These are phyloP conservation scores for Macropis europaea DNA, from an alignment of 2,888 invertebrate genomes.

Conservation along the genomic window DNA sequence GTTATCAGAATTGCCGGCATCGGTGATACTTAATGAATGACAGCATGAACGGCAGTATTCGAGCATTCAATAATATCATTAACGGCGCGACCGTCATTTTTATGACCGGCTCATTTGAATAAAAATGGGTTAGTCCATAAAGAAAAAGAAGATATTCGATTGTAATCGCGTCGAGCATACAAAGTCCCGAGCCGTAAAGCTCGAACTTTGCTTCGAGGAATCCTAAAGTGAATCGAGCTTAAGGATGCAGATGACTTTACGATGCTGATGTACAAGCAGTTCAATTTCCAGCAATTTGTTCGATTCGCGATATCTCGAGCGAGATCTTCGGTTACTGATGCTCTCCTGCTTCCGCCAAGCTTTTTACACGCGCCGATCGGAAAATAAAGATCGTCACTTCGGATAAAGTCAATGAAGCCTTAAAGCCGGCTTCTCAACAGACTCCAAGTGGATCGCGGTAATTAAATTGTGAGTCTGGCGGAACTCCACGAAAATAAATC, in stretches of 20 bases:
- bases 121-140: too few relatives aligned
- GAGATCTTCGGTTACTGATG: constrained; percentile 5
- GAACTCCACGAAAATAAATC: constrained; percentile 47
- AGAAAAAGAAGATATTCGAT: too few relatives aligned
- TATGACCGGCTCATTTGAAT: not conserved
- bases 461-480: constrained; percentile 39
- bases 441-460: constrained; percentile 32
- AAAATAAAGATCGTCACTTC: constrained; percentile 39
- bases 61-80: constrained; percentile 4
- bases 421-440: constrained; percentile 34
- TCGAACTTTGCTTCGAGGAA: too few relatives aligned
- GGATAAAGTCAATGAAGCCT: constrained; percentile 38
- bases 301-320: not conserved
- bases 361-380: constrained; percentile 10
- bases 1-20: constrained; percentile 6
- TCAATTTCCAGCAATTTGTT: not conserved
- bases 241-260: not conserved
- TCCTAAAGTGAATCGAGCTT: too few relatives aligned
- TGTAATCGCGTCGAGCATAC: too few relatives aligned
- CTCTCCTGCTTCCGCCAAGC: not conserved
- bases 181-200: too few relatives aligned
- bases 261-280: not conserved
- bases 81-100: not conserved
- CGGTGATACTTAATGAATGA: constrained; percentile 16
- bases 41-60: constrained; percentile 1